Percentiles rank a stretch among this genome's conserved stretches.
Evolutionary conservation across 2,888 invertebrate genomes (phyloP).

Genomic region (Ephialtes manifestator): DNA sequence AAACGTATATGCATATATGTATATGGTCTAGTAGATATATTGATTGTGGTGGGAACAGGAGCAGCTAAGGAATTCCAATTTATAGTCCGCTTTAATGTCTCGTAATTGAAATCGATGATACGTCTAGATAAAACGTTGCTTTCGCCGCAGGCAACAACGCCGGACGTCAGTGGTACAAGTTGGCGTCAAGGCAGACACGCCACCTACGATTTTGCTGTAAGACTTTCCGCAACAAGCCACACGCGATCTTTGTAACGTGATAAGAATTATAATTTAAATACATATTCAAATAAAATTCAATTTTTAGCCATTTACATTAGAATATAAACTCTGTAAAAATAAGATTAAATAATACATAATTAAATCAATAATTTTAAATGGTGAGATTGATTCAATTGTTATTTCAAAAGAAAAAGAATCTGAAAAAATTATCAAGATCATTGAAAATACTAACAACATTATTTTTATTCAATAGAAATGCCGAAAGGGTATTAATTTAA

Average conservation of each 20-base stretch:
- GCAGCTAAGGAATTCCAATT: slow-evolving; percentile 68
- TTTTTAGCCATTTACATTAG: no score
- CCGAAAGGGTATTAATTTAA: no score
- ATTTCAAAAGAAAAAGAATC: no score
- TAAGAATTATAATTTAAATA: background rate
- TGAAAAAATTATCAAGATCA: no score
- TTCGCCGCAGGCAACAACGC: background rate
- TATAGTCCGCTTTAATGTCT: slow-evolving; percentile 54
- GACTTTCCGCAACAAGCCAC: background rate
- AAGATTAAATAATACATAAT: background rate
- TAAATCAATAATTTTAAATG: background rate
- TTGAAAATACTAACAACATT: no score
- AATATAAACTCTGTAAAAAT: background rate
- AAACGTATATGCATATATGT: background rate
- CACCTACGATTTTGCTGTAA: background rate
- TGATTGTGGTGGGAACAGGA: slow-evolving; percentile 50
- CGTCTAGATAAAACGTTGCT: slow-evolving; percentile 28
- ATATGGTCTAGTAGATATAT: slow-evolving; percentile 51
- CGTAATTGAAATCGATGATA: slow-evolving; percentile 56
- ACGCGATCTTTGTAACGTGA: background rate
- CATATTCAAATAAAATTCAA: background rate
- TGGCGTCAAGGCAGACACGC: slow-evolving; percentile 10
- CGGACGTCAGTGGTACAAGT: slow-evolving; percentile 22
- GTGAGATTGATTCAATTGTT: no score
- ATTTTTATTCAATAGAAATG: no score